Percentiles rank a stretch among this genome's conserved stretches.
Evolutionary conservation across 2,888 invertebrate genomes (phyloP).

Genomic region (Rhingia campestris): DNA sequence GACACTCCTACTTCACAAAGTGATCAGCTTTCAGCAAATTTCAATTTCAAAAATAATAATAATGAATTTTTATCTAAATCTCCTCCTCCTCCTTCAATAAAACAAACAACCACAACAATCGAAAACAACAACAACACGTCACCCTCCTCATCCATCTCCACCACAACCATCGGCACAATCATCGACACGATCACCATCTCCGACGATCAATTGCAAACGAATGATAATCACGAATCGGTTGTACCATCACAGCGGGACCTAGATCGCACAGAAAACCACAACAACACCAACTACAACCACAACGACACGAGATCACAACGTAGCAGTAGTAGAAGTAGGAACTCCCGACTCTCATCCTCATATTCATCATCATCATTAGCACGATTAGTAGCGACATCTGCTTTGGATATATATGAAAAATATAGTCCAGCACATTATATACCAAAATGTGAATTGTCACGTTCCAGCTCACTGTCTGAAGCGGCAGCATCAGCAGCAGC

Average conservation of each 20-base stretch:
- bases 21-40: constrained; percentile 53
- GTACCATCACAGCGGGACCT: constrained; percentile 52
- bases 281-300: constrained; percentile 64
- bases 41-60: constrained; percentile 36
- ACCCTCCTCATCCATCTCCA: constrained; percentile 43
- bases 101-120: constrained; percentile 41
- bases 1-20: constrained; percentile 55
- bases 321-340: constrained; percentile 75
- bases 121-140: constrained; percentile 38
- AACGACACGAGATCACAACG: constrained; percentile 73
- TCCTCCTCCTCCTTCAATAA: constrained; percentile 32
- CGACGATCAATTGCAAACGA: constrained; percentile 27
- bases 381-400: constrained; percentile 85
- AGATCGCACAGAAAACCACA: constrained; percentile 66
- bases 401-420: constrained; percentile 88
- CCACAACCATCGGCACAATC: constrained; percentile 4
- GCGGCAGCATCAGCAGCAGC: constrained; percentile 74
- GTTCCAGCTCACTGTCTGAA: constrained; percentile 83
- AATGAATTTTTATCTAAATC: constrained; percentile 43
- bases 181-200: neutral
- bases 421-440: constrained; percentile 90
- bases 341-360: constrained; percentile 79
- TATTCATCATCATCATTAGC: constrained; percentile 83
- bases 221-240: constrained; percentile 16
- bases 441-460: constrained; percentile 84